Conservation (phyloP, 2,113 vertebrate genomes). For the Poeciliopsis prolifica region DNA sequence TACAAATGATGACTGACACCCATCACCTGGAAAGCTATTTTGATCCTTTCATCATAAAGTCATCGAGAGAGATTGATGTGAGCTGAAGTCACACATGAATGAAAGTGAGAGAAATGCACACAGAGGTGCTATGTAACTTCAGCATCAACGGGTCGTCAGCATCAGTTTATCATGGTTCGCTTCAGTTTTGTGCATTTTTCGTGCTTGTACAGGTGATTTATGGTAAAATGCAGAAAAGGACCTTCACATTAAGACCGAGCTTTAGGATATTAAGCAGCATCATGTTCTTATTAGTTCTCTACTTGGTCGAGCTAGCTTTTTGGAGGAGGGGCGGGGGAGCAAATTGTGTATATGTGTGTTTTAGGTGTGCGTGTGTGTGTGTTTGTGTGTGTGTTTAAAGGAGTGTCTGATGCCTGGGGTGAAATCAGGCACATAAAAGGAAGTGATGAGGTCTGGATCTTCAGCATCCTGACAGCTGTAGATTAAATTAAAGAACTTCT, state of each 20-base stretch:
- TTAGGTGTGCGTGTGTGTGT: constrained; percentile 32
- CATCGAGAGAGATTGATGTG: no score
- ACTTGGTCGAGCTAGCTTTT: constrained; percentile 26
- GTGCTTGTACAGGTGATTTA: constrained; percentile 7
- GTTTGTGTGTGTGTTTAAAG: constrained; percentile 24
- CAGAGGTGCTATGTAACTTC: neutral
- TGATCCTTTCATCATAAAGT: neutral
- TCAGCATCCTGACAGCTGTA: constrained; percentile 98
- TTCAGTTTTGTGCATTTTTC: neutral
- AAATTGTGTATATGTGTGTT: constrained; percentile 25
- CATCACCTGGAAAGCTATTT: neutral
- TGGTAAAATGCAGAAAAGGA: constrained; percentile 24
- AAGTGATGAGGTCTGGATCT: constrained; percentile 86
- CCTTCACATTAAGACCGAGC: constrained; percentile 28
- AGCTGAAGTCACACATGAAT: no score
- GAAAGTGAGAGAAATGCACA: no score
- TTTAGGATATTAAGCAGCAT: constrained; percentile 23
- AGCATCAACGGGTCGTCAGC: neutral
- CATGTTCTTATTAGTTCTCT: constrained; percentile 30
- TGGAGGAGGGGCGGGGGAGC: neutral
- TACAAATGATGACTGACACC: neutral
- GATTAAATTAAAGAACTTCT: constrained; percentile 98
- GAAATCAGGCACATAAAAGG: constrained; percentile 92
- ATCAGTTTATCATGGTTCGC: neutral
- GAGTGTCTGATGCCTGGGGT: constrained; percentile 85